These are phyloP conservation scores for Montipora foliosa DNA, from an alignment of 64 coral and sea anemone species.

Conservation along the genomic window DNA sequence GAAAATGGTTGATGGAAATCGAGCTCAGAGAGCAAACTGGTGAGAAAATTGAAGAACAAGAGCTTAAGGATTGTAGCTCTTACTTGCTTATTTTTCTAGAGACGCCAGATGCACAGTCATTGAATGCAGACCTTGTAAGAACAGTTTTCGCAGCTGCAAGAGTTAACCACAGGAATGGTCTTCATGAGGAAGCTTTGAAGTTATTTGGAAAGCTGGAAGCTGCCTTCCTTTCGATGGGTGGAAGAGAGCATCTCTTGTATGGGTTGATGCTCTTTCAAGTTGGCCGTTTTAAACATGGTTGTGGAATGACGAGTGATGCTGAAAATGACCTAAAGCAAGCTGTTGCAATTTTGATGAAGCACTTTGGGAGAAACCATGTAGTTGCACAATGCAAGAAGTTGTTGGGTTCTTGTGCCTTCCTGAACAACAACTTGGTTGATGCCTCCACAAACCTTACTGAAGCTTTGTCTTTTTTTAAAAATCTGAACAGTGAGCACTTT, in stretches of 20 bases:
- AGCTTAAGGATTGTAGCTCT: neutral
- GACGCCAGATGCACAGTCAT: neutral
- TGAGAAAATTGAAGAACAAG: neutral
- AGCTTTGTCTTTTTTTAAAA: neutral
- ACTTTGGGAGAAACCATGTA: neutral
- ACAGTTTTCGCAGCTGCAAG: neutral
- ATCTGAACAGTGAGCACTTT: neutral
- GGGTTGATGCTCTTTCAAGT: conserved; percentile 6
- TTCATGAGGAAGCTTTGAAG: neutral
- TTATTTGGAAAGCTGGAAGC: neutral
- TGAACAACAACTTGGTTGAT: neutral
- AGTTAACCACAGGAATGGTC: neutral
- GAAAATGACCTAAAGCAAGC: neutral
- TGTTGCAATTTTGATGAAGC: neutral
- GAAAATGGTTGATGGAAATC: neutral
- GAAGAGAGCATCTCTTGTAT: neutral
- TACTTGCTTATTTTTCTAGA: neutral
- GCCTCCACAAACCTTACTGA: neutral
- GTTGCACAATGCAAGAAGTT: conserved; percentile 6
- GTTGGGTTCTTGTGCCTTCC: neutral
- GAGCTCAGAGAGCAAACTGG: neutral
- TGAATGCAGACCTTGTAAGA: conserved; percentile 10
- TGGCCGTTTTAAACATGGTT: neutral
- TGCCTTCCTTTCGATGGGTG: neutral
- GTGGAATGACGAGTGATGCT: neutral